These are phyloP conservation scores for Cephus sareptanus DNA, from an alignment of 2,888 invertebrate species.

Conservation along the genomic window DNA sequence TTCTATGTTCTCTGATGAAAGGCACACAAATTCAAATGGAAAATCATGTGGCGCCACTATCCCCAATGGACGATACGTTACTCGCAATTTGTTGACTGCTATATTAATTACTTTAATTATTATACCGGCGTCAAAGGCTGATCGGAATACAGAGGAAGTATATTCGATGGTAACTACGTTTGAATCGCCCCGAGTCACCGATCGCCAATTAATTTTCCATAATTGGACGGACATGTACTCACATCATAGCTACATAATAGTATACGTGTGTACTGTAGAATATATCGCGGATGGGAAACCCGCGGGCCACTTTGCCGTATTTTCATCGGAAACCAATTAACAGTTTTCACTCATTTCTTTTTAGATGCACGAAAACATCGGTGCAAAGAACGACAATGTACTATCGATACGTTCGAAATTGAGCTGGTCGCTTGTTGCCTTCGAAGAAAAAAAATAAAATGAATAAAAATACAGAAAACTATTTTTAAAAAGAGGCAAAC, in stretches of 20 bases:
- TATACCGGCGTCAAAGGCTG: constrained; percentile 60
- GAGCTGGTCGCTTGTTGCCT: background rate
- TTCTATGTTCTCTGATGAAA: too few relatives aligned
- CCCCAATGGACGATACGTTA: constrained; percentile 9
- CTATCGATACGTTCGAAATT: background rate
- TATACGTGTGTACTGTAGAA: background rate
- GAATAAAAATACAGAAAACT: background rate
- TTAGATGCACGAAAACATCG: constrained; percentile 9
- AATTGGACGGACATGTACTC: constrained; percentile 58
- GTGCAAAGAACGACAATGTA: background rate
- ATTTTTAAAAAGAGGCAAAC: background rate
- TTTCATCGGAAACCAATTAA: constrained; percentile 57
- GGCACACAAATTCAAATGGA: background rate
- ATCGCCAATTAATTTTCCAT: constrained; percentile 65
- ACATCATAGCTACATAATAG: background rate
- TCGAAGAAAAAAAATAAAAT: background rate
- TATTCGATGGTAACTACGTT: constrained; percentile 50
- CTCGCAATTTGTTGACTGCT: constrained; percentile 51
- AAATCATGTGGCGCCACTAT: background rate
- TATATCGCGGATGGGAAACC: background rate
- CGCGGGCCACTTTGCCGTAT: constrained; percentile 30
- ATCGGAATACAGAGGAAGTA: constrained; percentile 55
- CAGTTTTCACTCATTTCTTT: constrained; percentile 54
- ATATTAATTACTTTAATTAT: constrained; percentile 63
- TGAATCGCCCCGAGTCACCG: constrained; percentile 54